Evolutionary conservation across 2,113 vertebrate genomes (phyloP).

Genomic region (Catharus fuscescens): DNA sequence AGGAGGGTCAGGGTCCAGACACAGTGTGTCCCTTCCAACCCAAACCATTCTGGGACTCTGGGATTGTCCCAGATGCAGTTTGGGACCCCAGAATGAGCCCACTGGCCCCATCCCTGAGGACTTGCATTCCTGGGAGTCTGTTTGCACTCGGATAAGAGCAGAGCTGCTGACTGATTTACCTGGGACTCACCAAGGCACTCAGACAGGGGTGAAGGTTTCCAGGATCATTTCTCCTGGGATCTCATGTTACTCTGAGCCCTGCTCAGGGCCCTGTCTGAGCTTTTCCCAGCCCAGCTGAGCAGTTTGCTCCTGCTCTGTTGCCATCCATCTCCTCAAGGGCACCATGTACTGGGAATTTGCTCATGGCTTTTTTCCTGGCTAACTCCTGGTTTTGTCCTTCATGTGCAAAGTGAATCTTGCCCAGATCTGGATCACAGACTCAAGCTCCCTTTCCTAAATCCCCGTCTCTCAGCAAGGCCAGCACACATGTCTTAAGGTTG

Average conservation of each 20-base stretch:
- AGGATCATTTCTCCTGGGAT: neutral
- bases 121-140: neutral
- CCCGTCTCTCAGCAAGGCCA: neutral
- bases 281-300: neutral
- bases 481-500: neutral
- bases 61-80: neutral
- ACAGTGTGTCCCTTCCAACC: neutral
- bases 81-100: too few relatives aligned
- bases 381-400: neutral
- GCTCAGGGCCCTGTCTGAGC: neutral
- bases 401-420: neutral
- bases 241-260: neutral
- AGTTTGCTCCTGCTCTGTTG: accelerated
- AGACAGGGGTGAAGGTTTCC: neutral
- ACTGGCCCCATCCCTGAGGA: neutral
- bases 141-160: neutral
- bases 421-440: neutral
- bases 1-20: too few relatives aligned
- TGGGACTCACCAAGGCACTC: neutral
- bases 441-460: neutral
- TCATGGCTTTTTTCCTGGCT: neutral
- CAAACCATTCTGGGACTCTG: neutral
- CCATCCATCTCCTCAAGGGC: neutral
- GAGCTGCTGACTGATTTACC: neutral
- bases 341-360: neutral